These are phyloP conservation scores for Crotalus horridus DNA, from an alignment of 2,113 vertebrate species.

Conservation along the genomic window DNA sequence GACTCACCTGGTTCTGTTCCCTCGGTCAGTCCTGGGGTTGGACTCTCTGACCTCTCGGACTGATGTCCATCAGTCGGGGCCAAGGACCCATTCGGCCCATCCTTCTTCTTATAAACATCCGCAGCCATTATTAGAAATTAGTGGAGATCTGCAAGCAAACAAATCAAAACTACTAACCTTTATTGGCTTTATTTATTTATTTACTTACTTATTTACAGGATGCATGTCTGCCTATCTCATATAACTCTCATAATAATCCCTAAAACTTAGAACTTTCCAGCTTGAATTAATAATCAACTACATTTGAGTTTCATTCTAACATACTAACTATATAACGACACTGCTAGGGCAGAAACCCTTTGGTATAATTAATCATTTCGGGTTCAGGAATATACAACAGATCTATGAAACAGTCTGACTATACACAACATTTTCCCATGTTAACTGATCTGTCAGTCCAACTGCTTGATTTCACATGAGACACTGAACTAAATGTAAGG, in stretches of 20 bases:
- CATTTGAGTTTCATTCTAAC: neutral
- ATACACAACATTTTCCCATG: neutral
- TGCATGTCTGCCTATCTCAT: neutral
- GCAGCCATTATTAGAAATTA: slow-evolving; percentile 74
- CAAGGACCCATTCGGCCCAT: slow-evolving; percentile 71
- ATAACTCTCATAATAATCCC: neutral
- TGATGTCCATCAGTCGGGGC: slow-evolving; percentile 73
- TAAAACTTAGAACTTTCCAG: neutral
- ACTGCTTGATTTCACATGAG: neutral
- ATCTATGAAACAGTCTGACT: neutral
- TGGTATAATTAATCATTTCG: neutral
- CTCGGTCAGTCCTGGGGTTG: slow-evolving; percentile 87
- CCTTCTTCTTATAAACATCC: slow-evolving; percentile 73
- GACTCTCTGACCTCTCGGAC: slow-evolving; percentile 83
- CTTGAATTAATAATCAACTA: neutral
- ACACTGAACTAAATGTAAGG: neutral
- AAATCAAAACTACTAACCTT: neutral
- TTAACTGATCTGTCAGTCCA: neutral
- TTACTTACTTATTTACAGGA: neutral
- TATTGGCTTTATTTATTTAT: neutral
- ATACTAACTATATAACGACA: neutral
- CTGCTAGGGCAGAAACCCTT: neutral
- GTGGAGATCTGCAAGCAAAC: slow-evolving; percentile 30
- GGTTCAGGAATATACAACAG: neutral
- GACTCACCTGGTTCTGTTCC: slow-evolving; percentile 90